Percentiles rank a stretch among this genome's conserved stretches.
Conservation (phyloP, 2,113 vertebrate genomes). For the Oreamnos americanus region DNA sequence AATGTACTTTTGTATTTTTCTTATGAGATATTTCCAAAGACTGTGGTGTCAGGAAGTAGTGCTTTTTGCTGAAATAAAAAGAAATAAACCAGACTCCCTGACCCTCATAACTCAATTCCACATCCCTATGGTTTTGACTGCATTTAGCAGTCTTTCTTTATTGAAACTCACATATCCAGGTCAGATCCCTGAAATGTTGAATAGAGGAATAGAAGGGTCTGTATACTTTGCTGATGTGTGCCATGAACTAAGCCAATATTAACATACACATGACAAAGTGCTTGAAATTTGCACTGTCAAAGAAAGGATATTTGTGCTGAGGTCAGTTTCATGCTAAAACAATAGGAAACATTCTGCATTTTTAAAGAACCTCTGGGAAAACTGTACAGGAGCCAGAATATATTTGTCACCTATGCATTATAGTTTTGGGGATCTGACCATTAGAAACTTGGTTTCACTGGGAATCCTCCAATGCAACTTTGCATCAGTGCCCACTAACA, state of each 20-base stretch:
- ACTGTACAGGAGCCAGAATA: not conserved
- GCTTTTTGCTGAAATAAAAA: not conserved
- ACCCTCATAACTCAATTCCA: not conserved
- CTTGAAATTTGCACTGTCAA: not conserved
- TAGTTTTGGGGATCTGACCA: not conserved
- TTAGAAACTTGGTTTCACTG: not conserved
- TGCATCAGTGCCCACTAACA: not conserved
- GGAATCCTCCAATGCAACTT: fast-evolving
- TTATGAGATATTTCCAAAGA: not conserved
- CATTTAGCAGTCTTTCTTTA: not conserved
- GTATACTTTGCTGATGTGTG: too few relatives aligned
- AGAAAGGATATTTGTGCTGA: fast-evolving
- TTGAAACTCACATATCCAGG: not conserved
- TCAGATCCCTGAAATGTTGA: not conserved
- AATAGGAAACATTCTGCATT: not conserved
- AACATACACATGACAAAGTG: fast-evolving
- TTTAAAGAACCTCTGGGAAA: not conserved
- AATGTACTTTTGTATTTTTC: not conserved
- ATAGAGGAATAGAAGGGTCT: not conserved
- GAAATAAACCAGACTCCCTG: not conserved
- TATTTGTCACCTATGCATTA: not conserved
- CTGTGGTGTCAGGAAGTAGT: not conserved
- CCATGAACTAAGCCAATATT: not conserved
- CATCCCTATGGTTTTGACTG: not conserved
- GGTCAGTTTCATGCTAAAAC: not conserved